Percentiles rank a stretch among this genome's conserved stretches.
Evolutionary conservation across 2,888 invertebrate genomes (phyloP).

Genomic region (Pediacus dermestoides): DNA sequence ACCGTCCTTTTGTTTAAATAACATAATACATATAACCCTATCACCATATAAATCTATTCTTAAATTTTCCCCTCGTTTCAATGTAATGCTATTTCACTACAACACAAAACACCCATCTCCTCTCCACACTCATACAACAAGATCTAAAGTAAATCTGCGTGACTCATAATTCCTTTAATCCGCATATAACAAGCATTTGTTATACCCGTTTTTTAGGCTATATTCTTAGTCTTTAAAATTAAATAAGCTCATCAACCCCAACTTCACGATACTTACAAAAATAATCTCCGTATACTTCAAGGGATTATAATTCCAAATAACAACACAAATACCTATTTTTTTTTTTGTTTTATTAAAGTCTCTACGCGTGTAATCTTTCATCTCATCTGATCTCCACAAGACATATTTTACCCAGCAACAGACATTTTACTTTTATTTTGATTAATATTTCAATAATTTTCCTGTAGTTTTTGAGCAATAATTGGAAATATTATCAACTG

Average conservation of each 20-base stretch:
- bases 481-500: too few species aligned
- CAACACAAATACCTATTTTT: slow-evolving; percentile 17
- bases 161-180: slow-evolving; percentile 51
- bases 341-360: background rate
- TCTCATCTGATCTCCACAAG: too few species aligned
- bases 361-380: too few species aligned
- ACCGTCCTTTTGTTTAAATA: background rate
- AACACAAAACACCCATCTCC: slow-evolving; percentile 17
- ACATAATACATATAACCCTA: slow-evolving; percentile 47
- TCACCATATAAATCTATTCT: slow-evolving; percentile 35
- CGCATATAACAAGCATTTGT: slow-evolving; percentile 50
- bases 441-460: too few species aligned
- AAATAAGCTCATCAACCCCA: slow-evolving; percentile 41
- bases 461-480: too few species aligned
- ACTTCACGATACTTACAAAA: slow-evolving; percentile 36
- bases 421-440: too few species aligned
- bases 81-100: slow-evolving; percentile 1
- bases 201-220: slow-evolving; percentile 39
- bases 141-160: slow-evolving; percentile 45
- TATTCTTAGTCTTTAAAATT: slow-evolving; percentile 42
- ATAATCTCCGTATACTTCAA: slow-evolving; percentile 36
- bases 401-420: too few species aligned
- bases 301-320: slow-evolving; percentile 29
- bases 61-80: slow-evolving; percentile 32
- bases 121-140: slow-evolving; percentile 41